Conservation (phyloP, 1,140 invertebrate species). For the Nylanderia fulva region DNA sequence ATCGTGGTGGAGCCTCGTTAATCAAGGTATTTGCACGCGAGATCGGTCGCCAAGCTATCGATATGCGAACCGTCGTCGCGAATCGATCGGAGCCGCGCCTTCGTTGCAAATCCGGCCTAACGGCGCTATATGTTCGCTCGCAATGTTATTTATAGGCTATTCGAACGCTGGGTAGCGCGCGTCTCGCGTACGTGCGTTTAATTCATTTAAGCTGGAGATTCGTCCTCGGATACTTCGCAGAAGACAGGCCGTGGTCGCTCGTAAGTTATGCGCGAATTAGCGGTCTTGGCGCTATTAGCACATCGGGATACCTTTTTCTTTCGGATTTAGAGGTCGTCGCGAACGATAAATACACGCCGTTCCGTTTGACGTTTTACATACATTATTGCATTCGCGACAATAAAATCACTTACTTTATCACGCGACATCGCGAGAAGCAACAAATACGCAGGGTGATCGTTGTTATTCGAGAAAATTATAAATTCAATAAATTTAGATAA, state of each 20-base stretch:
- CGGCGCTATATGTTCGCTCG: constrained; percentile 65
- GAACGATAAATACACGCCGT: neutral
- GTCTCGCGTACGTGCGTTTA: constrained; percentile 72
- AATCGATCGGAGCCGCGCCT: constrained; percentile 76
- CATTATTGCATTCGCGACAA: neutral
- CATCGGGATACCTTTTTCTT: neutral
- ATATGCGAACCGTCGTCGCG: constrained; percentile 71
- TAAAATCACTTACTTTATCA: neutral
- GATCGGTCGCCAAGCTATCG: constrained; percentile 72
- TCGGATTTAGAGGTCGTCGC: constrained; percentile 2
- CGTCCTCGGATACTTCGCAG: constrained; percentile 53
- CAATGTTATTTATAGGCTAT: constrained; percentile 78
- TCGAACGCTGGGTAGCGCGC: constrained; percentile 72
- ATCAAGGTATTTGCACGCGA: constrained; percentile 82
- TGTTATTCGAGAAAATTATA: neutral
- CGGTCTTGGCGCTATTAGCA: constrained; percentile 19
- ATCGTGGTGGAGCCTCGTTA: constrained; percentile 71
- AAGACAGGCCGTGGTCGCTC: constrained; percentile 22
- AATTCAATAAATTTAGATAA: constrained; percentile 1
- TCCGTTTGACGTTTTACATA: neutral
- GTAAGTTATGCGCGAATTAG: constrained; percentile 63
- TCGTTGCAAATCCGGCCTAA: constrained; percentile 76
- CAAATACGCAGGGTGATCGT: neutral
- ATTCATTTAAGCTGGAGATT: constrained; percentile 69
- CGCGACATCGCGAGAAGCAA: neutral